Percentiles rank a stretch among this genome's conserved stretches.
Conservation (phyloP, 2,888 invertebrate genomes). For the Polymixis flavicincta region DNA sequence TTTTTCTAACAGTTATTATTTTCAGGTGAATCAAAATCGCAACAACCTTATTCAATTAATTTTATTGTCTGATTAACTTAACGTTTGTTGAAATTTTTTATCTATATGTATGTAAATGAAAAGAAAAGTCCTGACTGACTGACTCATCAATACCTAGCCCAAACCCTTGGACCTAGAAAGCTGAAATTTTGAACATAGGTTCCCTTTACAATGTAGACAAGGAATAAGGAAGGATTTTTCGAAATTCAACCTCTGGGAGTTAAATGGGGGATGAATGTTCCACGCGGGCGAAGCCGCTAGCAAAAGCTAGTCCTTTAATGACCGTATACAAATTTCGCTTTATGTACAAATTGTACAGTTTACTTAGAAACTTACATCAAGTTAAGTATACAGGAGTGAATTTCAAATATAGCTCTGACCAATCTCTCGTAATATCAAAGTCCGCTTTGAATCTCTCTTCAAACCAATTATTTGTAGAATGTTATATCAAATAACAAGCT, state of each 20-base stretch:
- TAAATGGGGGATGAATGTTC: too few relatives aligned
- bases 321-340: background rate
- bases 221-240: too few relatives aligned
- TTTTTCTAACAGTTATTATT: background rate
- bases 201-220: too few relatives aligned
- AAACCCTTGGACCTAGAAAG: too few relatives aligned
- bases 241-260: too few relatives aligned
- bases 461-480: constrained; percentile 32
- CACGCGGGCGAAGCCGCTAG: too few relatives aligned
- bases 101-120: too few relatives aligned
- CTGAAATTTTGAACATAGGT: too few relatives aligned
- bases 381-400: background rate
- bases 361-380: constrained; percentile 15
- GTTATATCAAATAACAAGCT: constrained; percentile 23
- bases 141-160: too few relatives aligned
- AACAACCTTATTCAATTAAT: too few relatives aligned
- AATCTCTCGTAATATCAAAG: constrained; percentile 36
- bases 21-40: background rate
- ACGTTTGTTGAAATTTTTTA: background rate
- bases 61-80: background rate
- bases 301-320: background rate
- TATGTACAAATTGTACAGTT: constrained; percentile 1
- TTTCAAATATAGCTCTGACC: constrained; percentile 24
- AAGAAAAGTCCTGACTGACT: too few relatives aligned
- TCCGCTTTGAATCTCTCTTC: constrained; percentile 35